These are phyloP conservation scores for Dromas ardeola DNA, from an alignment of 2,113 vertebrate species.

Conservation along the genomic window DNA sequence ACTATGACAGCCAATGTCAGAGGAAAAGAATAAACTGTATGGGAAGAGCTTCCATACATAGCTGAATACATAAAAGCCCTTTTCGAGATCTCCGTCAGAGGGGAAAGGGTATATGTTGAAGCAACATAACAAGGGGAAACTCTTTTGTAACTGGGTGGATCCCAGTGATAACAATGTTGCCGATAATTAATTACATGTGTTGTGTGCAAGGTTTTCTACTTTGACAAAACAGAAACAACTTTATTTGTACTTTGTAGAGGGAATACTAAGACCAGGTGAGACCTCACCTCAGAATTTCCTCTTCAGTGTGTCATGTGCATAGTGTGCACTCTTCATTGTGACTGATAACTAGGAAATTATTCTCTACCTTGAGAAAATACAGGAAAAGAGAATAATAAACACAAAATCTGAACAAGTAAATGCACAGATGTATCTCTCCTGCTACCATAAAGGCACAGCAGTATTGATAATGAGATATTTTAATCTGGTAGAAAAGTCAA, in stretches of 20 bases:
- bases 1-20: neutral
- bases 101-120: neutral
- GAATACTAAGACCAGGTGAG: neutral
- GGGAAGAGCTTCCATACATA: neutral
- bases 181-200: conserved; percentile 5
- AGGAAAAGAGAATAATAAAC: neutral
- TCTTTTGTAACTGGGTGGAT: neutral
- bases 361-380: neutral
- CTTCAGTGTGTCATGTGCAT: neutral
- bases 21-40: neutral
- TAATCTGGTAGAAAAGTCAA: neutral
- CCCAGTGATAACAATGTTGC: neutral
- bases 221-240: neutral
- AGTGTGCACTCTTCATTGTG: neutral
- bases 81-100: neutral
- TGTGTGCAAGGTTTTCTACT: neutral
- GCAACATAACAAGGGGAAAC: neutral
- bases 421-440: neutral
- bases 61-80: neutral
- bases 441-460: neutral
- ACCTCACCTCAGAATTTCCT: neutral
- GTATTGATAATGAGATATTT: neutral
- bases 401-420: neutral
- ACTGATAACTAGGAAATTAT: neutral
- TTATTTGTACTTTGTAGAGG: neutral